A percentile compares a stretch with the other conserved stretches of the same genome.
These are phyloP conservation scores for Acronicta alni DNA, from an alignment of 2,888 invertebrate species.

Conservation along the genomic window DNA sequence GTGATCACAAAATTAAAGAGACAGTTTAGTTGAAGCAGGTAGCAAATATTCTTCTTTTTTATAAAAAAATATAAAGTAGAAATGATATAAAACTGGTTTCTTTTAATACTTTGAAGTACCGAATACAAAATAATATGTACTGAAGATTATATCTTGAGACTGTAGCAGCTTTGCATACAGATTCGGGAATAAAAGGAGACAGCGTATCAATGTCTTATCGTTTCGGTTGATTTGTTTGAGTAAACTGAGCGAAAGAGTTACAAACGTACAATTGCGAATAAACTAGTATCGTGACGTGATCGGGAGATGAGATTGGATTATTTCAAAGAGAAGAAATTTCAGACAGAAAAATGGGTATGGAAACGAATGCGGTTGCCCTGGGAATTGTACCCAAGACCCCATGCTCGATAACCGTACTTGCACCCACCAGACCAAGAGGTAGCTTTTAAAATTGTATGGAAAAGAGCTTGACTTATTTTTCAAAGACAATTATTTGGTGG, in stretches of 20 bases:
- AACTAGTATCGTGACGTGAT: not conserved
- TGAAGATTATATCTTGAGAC: constrained; percentile 30
- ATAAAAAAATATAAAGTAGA: not conserved
- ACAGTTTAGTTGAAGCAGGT: too few species aligned
- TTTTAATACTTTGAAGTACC: constrained; percentile 5
- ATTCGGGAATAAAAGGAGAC: constrained; percentile 46
- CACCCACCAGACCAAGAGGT: too few species aligned
- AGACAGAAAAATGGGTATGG: not conserved
- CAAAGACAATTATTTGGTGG: too few species aligned
- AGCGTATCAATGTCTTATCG: constrained; percentile 46
- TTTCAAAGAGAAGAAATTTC: not conserved
- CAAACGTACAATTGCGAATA: constrained; percentile 7
- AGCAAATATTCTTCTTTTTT: too few species aligned
- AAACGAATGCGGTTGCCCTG: too few species aligned
- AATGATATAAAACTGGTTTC: not conserved
- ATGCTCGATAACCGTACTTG: too few species aligned
- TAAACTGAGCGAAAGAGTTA: constrained; percentile 38
- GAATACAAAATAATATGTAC: constrained; percentile 21
- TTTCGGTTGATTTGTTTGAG: constrained; percentile 46
- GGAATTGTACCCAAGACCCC: too few species aligned
- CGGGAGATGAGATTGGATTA: constrained; percentile 1
- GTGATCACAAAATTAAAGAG: too few species aligned
- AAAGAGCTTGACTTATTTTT: too few species aligned
- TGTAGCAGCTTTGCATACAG: constrained; percentile 50
- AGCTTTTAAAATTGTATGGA: too few species aligned